Conservation (phyloP, 92 coral and sea anemone genomes). For the Ricordea florida region DNA sequence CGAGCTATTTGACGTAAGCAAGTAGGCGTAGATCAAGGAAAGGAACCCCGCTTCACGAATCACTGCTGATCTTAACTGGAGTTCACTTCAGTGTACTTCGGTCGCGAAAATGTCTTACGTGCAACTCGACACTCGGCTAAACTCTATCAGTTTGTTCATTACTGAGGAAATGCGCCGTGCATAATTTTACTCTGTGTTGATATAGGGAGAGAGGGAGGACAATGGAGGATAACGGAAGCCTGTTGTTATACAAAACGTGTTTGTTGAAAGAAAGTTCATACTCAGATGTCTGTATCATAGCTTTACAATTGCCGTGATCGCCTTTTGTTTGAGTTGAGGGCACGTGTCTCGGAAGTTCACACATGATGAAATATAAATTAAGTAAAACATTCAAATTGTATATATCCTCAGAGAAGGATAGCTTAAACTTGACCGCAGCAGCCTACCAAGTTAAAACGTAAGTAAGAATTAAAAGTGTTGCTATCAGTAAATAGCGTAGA, state of each 20-base stretch:
- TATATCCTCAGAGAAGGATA: neutral
- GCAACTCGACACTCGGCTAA: neutral
- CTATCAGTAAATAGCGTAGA: too few species aligned
- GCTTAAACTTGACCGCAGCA: too few species aligned
- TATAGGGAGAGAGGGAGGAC: neutral
- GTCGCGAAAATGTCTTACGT: too few species aligned
- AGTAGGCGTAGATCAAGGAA: too few species aligned
- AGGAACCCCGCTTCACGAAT: too few species aligned
- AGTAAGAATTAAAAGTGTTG: too few species aligned
- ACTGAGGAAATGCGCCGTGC: neutral
- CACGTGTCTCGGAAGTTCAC: neutral
- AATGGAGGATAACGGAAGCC: slow-evolving; percentile 19
- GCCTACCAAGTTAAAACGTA: too few species aligned
- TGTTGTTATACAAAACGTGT: slow-evolving; percentile 16
- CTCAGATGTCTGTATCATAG: neutral
- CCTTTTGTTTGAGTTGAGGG: neutral
- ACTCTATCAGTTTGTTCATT: neutral
- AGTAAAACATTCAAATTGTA: neutral
- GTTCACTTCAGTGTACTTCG: too few species aligned
- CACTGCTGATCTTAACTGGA: too few species aligned
- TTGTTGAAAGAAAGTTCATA: slow-evolving; percentile 4
- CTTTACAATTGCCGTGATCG: neutral
- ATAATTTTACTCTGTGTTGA: slow-evolving; percentile 7
- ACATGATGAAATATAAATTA: neutral
- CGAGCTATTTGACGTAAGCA: too few species aligned